A percentile compares a stretch with the other conserved stretches of the same genome.
Conservation (phyloP, 53 echinoderm and acorn worm genomes). For the Luidia sarsii region DNA sequence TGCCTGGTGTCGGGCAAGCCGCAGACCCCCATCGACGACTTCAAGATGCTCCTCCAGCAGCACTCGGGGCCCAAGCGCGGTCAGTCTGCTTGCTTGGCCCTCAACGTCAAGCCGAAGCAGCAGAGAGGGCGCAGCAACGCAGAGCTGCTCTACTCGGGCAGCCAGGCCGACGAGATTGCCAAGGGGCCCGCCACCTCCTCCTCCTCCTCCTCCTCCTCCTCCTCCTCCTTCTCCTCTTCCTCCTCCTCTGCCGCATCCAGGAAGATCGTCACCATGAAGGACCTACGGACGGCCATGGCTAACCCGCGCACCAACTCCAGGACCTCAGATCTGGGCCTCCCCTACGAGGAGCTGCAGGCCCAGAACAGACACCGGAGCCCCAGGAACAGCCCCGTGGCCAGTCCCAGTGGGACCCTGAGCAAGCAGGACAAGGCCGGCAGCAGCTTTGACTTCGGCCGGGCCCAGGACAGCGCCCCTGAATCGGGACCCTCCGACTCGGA, state of each 20-base stretch:
- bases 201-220: too few species aligned
- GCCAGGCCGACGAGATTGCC: neutral
- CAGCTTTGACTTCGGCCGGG: slow-evolving; percentile 5
- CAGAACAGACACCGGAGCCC: slow-evolving; percentile 41
- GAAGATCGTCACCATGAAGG: slow-evolving; percentile 67
- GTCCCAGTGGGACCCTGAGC: slow-evolving; percentile 36
- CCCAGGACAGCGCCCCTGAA: neutral
- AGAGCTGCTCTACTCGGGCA: slow-evolving; percentile 66
- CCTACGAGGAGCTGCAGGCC: slow-evolving; percentile 52
- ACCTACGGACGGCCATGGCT: slow-evolving; percentile 76
- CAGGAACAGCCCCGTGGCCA: slow-evolving; percentile 35
- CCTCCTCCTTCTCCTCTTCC: too few species aligned
- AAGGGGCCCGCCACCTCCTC: slow-evolving; percentile 26
- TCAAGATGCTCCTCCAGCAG: slow-evolving; percentile 76
- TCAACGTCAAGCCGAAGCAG: slow-evolving; percentile 54
- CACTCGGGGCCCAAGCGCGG: slow-evolving; percentile 55
- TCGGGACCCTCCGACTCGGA: neutral
- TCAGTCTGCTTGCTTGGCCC: slow-evolving; percentile 64
- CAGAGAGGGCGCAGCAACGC: slow-evolving; percentile 66
- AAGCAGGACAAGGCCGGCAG: slow-evolving; percentile 34
- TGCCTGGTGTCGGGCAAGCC: slow-evolving; percentile 90
- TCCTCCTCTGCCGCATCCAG: slow-evolving; percentile 47
- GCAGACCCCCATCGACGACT: slow-evolving; percentile 91
- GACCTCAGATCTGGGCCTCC: slow-evolving; percentile 57
- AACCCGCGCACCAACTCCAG: slow-evolving; percentile 58